phyloP scores from a whole-genome alignment of 35 echinoderm and acorn worm genomes.

The Chiridota heheva region DNA sequence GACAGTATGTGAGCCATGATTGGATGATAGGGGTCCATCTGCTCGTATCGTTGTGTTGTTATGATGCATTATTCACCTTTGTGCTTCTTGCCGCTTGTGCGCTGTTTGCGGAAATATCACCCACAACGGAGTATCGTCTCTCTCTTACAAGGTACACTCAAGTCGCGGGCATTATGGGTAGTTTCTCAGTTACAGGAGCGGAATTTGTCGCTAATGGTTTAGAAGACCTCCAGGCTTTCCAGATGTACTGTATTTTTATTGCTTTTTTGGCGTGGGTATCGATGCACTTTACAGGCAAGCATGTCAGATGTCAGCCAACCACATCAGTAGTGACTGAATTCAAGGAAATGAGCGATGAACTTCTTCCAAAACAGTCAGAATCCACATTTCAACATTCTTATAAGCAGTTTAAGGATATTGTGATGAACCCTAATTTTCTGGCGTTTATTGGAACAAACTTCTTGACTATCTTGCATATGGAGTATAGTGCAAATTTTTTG shows the following conservation, averaged over 20 bases:
- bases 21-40: constrained; percentile 82
- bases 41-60: constrained; percentile 71
- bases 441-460: constrained; percentile 87
- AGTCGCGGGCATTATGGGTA: constrained; percentile 65
- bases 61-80: constrained; percentile 90
- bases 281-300: constrained; percentile 72
- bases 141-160: constrained; percentile 68
- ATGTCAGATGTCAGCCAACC: constrained; percentile 57
- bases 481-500: constrained; percentile 71
- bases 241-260: constrained; percentile 69
- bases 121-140: constrained; percentile 64
- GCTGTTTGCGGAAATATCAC: constrained; percentile 87
- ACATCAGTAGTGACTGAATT: neutral
- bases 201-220: constrained; percentile 73
- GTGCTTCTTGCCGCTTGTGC: constrained; percentile 84
- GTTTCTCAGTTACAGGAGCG: constrained; percentile 48
- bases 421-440: constrained; percentile 66
- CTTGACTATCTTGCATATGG: constrained; percentile 72
- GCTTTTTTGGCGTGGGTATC: constrained; percentile 72
- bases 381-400: neutral
- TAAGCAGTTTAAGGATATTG: constrained; percentile 67
- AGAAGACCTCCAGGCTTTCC: constrained; percentile 78
- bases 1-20: constrained; percentile 50
- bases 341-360: neutral
- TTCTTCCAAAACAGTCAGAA: neutral